These are phyloP conservation scores for Batillaria attramentaria DNA, from an alignment of 1,140 invertebrate genomes.

Conservation along the genomic window DNA sequence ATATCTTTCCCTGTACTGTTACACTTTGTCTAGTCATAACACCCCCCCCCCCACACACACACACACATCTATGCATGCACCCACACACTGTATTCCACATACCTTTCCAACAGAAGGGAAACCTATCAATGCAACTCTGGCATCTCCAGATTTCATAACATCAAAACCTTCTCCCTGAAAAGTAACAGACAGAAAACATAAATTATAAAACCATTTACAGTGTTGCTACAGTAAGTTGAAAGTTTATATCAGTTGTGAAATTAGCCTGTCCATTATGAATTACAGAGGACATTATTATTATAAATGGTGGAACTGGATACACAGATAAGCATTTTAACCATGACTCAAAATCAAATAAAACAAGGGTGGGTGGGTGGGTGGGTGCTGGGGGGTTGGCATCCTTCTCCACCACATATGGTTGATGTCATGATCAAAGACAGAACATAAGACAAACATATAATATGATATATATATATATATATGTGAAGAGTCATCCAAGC, in stretches of 20 bases:
- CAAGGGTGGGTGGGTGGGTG: no score
- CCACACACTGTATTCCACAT: slow-evolving; percentile 15
- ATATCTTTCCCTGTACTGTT: no score
- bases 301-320: no score
- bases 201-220: background rate
- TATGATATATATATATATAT: slow-evolving; percentile 18
- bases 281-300: background rate
- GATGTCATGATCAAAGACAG: no score
- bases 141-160: slow-evolving; percentile 99
- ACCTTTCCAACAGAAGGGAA: slow-evolving; percentile 88
- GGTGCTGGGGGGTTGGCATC: no score
- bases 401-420: no score
- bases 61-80: background rate
- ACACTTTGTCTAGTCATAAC: background rate
- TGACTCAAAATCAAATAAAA: no score
- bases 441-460: slow-evolving; percentile 5
- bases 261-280: background rate
- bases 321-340: no score
- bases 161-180: slow-evolving; percentile 96
- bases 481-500: no score
- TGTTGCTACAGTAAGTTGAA: background rate
- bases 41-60: background rate
- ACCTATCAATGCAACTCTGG: slow-evolving; percentile 96
- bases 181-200: slow-evolving; percentile 11
- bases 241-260: background rate